phyloP scores from a whole-genome alignment of 2,113 vertebrate genomes.

The Hiodon tergisus region DNA sequence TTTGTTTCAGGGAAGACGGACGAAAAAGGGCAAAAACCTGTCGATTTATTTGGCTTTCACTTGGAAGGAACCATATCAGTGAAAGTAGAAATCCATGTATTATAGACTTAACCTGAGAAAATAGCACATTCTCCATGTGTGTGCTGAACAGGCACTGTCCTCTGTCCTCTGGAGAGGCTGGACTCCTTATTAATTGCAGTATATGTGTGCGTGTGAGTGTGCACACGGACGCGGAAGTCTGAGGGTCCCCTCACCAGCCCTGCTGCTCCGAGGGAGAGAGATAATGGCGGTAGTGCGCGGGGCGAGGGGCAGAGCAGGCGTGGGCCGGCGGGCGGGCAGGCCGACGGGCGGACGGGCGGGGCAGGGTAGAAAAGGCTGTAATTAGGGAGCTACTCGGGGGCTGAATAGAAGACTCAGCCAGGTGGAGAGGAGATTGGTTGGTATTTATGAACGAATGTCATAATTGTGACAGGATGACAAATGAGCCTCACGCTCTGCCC shows the following conservation, averaged over 20 bases:
- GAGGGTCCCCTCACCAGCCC: conserved; percentile 28
- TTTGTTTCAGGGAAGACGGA: conserved; percentile 63
- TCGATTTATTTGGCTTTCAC: conserved; percentile 29
- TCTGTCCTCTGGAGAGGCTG: conserved; percentile 64
- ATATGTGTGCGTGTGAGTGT: conserved; percentile 49
- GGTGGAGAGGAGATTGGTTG: conserved; percentile 68
- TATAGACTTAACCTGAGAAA: conserved; percentile 75
- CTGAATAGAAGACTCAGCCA: conserved; percentile 57
- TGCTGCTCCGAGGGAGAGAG: conserved; percentile 29
- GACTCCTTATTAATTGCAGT: conserved; percentile 71
- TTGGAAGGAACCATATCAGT: conserved; percentile 54
- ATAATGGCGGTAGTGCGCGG: conserved; percentile 18
- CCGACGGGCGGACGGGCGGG: conserved; percentile 12
- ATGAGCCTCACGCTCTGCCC: conserved; percentile 51
- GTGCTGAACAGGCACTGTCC: conserved; percentile 73
- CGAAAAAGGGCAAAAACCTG: conserved; percentile 41
- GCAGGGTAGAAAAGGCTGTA: conserved; percentile 40
- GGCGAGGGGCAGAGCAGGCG: neutral
- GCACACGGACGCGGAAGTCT: conserved; percentile 36
- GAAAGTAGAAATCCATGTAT: conserved; percentile 79
- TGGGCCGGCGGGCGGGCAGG: neutral
- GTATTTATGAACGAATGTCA: conserved; percentile 80
- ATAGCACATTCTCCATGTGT: conserved; percentile 74
- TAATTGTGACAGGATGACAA: conserved; percentile 80
- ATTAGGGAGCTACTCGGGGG: conserved; percentile 54